Conservation (phyloP, 2,888 invertebrate genomes). For the Thecophora atra region DNA sequence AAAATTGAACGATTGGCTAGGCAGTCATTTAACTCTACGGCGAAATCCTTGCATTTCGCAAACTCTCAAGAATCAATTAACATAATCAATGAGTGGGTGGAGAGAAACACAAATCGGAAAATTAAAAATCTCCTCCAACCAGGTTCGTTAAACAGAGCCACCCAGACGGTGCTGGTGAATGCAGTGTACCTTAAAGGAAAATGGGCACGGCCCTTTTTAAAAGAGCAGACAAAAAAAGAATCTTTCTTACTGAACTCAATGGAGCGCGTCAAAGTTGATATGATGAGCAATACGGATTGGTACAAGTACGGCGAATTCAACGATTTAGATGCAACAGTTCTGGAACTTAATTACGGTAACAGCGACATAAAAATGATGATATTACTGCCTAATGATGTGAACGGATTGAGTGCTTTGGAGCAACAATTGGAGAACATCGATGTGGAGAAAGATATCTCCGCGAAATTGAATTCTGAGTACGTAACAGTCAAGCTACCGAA, state of each 20-base stretch:
- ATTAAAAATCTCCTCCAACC: conserved; percentile 79
- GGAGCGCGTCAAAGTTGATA: conserved; percentile 70
- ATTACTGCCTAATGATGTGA: conserved; percentile 75
- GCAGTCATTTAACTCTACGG: conserved; percentile 73
- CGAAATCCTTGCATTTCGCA: conserved; percentile 73
- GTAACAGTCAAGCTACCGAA: conserved; percentile 75
- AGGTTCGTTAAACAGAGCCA: conserved; percentile 69
- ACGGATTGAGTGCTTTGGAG: conserved; percentile 74
- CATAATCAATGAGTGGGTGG: conserved; percentile 84
- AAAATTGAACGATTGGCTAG: conserved; percentile 70
- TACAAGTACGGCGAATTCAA: conserved; percentile 67
- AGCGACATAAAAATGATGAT: conserved; percentile 78
- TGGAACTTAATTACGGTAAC: conserved; percentile 79
- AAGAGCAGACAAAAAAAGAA: conserved; percentile 68
- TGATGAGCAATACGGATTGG: conserved; percentile 73
- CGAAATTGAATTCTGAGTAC: conserved; percentile 67
- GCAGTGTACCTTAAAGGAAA: conserved; percentile 89
- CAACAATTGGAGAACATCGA: conserved; percentile 70
- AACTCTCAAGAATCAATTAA: conserved; percentile 66
- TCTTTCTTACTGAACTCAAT: conserved; percentile 72
- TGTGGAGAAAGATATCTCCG: conserved; percentile 66
- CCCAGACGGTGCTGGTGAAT: conserved; percentile 80
- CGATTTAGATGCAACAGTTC: conserved; percentile 69
- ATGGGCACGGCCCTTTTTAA: conserved; percentile 77
- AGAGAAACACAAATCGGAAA: conserved; percentile 80